A percentile compares a stretch with the other conserved stretches of the same genome.
These are phyloP conservation scores for Notocelia uddmanniana DNA, from an alignment of 2,888 invertebrate genomes.

Conservation along the genomic window DNA sequence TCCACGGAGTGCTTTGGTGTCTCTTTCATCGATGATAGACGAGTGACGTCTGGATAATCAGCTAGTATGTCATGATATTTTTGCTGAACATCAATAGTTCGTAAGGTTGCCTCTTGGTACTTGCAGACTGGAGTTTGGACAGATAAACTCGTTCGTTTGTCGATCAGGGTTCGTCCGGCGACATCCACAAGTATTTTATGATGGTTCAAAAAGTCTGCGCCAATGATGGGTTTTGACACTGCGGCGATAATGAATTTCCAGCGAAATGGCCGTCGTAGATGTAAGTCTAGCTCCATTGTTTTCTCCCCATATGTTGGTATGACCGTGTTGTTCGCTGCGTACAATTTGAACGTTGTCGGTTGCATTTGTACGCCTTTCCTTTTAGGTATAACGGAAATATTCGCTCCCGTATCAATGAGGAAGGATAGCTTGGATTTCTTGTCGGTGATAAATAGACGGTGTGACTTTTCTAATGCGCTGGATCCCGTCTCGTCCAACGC, in stretches of 20 bases:
- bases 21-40: neutral
- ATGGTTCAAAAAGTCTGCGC: conserved; percentile 2
- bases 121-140: neutral
- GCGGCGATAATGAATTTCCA: no score
- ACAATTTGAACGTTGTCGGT: no score
- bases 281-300: no score
- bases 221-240: conserved; percentile 2
- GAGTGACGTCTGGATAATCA: conserved; percentile 7
- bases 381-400: no score
- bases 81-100: conserved; percentile 1
- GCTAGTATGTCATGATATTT: neutral
- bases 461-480: neutral
- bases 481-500: conserved; percentile 17
- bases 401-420: neutral
- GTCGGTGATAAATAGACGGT: conserved; percentile 18
- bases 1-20: neutral
- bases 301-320: no score
- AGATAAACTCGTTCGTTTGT: conserved; percentile 1
- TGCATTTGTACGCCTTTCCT: no score
- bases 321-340: no score
- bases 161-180: neutral
- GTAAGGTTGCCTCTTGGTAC: neutral
- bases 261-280: no score
- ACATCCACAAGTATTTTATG: conserved; percentile 12
- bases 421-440: conserved; percentile 10